A percentile compares a stretch with the other conserved stretches of the same genome.
Evolutionary conservation across 1,140 invertebrate species (phyloP).

Genomic region (Dryas iulia): DNA sequence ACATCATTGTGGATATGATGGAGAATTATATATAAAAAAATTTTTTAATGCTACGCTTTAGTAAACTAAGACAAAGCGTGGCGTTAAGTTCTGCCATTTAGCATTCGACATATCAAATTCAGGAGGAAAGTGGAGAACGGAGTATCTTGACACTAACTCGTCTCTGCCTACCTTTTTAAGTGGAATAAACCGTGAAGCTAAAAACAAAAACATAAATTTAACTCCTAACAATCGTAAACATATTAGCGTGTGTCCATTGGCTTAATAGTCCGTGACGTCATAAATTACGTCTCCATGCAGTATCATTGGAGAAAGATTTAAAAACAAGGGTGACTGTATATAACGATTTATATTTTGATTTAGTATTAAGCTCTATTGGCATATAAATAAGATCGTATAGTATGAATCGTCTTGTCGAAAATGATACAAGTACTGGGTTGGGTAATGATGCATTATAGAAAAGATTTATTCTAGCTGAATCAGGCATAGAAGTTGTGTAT

Average conservation of each 20-base stretch:
- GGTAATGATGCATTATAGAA: slow-evolving; percentile 12
- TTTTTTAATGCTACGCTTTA: too few species aligned
- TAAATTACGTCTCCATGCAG: slow-evolving; percentile 46
- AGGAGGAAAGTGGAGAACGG: too few species aligned
- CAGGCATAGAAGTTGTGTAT: not conserved
- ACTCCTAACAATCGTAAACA: slow-evolving; percentile 36
- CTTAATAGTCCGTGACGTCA: slow-evolving; percentile 62
- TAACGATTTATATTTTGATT: slow-evolving; percentile 4
- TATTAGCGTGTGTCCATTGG: slow-evolving; percentile 43
- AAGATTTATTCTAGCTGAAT: slow-evolving; percentile 8
- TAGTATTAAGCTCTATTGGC: not conserved
- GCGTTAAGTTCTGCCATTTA: too few species aligned
- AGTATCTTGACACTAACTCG: too few species aligned
- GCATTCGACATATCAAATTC: too few species aligned
- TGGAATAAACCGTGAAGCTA: too few species aligned
- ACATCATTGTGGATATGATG: too few species aligned
- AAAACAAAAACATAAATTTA: too few species aligned
- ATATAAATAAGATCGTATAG: not conserved
- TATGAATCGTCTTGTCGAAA: not conserved
- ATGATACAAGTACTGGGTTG: not conserved
- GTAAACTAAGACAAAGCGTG: too few species aligned
- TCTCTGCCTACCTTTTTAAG: too few species aligned
- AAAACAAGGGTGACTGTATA: slow-evolving; percentile 34
- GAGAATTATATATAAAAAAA: too few species aligned
- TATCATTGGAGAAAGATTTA: slow-evolving; percentile 27